phyloP scores from a whole-genome alignment of 2,797 vertebrate genomes.

The Aulostomus chinensis region DNA sequence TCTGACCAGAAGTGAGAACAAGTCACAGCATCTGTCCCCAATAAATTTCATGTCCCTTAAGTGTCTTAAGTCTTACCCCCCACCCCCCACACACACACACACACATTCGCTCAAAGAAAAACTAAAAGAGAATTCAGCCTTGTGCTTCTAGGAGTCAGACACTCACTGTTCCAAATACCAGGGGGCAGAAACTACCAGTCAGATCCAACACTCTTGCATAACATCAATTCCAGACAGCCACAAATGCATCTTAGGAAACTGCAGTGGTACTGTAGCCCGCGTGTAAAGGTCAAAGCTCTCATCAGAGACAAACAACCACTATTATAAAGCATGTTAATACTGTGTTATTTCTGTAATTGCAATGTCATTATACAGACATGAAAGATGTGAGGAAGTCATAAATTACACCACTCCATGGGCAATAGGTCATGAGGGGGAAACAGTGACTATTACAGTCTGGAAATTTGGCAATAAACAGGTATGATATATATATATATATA shows the following conservation, averaged over 20 bases:
- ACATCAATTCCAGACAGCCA: slow-evolving; percentile 34
- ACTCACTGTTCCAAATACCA: slow-evolving; percentile 44
- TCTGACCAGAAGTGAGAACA: no score
- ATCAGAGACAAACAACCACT: slow-evolving; percentile 15
- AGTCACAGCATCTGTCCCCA: no score
- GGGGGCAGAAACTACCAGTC: slow-evolving; percentile 56
- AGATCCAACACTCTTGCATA: slow-evolving; percentile 45
- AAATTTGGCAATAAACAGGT: slow-evolving; percentile 43
- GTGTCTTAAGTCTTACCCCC: no score
- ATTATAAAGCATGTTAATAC: slow-evolving; percentile 20
- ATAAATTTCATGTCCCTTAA: no score
- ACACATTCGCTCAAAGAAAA: slow-evolving; percentile 15
- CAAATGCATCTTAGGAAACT: no score
- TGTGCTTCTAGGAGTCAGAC: slow-evolving; percentile 44
- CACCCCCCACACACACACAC: slow-evolving; percentile 17
- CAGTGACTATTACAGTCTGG: slow-evolving; percentile 31
- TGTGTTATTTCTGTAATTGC: slow-evolving; percentile 54
- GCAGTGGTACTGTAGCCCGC: slow-evolving; percentile 8
- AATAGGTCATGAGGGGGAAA: slow-evolving; percentile 24
- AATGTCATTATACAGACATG: slow-evolving; percentile 48
- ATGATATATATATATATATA: slow-evolving; percentile 27
- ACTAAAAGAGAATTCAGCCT: slow-evolving; percentile 38
- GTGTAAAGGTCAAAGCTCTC: slow-evolving; percentile 41
- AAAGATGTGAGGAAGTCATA: slow-evolving; percentile 35
- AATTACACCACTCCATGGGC: slow-evolving; percentile 24